Evolutionary conservation across 2,888 invertebrate species (phyloP).

Genomic region (Drosophila monieri): DNA sequence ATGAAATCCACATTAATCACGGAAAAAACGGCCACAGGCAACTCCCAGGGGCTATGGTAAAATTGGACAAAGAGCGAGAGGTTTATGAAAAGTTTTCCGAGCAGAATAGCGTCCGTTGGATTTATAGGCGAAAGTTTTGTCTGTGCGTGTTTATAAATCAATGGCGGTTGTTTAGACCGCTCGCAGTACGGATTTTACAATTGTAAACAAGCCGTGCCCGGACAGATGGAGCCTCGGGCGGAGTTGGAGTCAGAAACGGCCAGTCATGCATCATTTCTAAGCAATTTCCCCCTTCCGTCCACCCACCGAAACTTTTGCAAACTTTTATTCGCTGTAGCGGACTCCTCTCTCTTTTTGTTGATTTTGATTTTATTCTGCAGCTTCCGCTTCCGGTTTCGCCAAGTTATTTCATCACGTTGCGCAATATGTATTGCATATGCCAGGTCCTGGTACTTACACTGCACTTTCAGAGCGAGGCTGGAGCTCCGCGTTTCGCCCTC

Average conservation of each 20-base stretch:
- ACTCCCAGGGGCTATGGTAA: constrained; percentile 3
- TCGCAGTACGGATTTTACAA: constrained; percentile 58
- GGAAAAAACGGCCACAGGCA: constrained; percentile 40
- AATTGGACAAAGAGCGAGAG: constrained; percentile 51
- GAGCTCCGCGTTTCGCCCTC: constrained; percentile 92
- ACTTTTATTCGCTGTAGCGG: constrained; percentile 44
- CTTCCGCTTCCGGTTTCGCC: constrained; percentile 65
- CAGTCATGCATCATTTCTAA: constrained; percentile 72
- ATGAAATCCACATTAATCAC: constrained; percentile 68
- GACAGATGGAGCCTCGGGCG: constrained; percentile 24
- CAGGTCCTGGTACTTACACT: constrained; percentile 88
- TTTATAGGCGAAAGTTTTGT: constrained; percentile 72
- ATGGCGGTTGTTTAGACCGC: constrained; percentile 70
- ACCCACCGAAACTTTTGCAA: constrained; percentile 52
- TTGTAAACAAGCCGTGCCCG: constrained; percentile 61
- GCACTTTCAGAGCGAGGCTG: constrained; percentile 89
- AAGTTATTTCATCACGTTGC: constrained; percentile 57
- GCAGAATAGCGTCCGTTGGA: constrained; percentile 56
- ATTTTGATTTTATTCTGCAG: constrained; percentile 62
- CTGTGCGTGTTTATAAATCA: constrained; percentile 64
- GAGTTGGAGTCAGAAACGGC: constrained; percentile 34
- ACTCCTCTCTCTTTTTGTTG: constrained; percentile 37
- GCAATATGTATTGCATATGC: constrained; percentile 25
- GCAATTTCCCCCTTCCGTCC: constrained; percentile 71
- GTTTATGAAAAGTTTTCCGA: constrained; percentile 68